Conservation (phyloP, 2,797 vertebrate species). For the Scyliorhinus canicula region DNA sequence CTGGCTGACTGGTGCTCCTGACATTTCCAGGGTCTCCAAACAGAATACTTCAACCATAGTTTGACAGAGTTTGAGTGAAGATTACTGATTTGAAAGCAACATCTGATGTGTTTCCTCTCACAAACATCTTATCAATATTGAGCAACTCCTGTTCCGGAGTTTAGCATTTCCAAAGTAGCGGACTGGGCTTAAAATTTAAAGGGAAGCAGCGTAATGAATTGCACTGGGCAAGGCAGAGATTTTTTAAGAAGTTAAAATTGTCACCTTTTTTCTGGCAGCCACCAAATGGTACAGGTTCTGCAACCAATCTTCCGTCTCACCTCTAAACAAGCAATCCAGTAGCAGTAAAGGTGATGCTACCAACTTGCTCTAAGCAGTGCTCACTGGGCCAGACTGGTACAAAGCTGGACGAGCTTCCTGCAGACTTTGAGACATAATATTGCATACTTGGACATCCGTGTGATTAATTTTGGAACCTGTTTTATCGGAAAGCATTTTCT, state of each 20-base stretch:
- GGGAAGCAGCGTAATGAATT: not conserved
- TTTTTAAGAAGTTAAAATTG: not conserved
- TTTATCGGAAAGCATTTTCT: not conserved
- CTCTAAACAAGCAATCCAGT: not conserved
- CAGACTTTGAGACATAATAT: not conserved
- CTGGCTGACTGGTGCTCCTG: not conserved
- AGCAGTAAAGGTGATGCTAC: not conserved
- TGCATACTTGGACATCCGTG: not conserved
- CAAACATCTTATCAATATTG: not conserved
- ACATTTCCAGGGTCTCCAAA: not conserved
- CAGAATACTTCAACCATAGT: not conserved
- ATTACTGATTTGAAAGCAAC: not conserved
- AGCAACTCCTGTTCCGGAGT: not conserved
- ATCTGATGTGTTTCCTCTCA: not conserved
- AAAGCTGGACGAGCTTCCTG: not conserved
- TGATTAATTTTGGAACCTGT: not conserved
- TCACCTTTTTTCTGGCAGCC: not conserved
- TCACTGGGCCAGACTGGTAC: not conserved
- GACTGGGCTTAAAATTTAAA: not conserved
- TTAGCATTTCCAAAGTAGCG: not conserved
- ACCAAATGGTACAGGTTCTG: not conserved
- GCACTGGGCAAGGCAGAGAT: not conserved
- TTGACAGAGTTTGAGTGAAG: not conserved
- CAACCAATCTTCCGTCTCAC: not conserved
- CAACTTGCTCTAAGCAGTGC: not conserved